phyloP scores from a whole-genome alignment of 2,797 vertebrate genomes.

The Catharus ustulatus region DNA sequence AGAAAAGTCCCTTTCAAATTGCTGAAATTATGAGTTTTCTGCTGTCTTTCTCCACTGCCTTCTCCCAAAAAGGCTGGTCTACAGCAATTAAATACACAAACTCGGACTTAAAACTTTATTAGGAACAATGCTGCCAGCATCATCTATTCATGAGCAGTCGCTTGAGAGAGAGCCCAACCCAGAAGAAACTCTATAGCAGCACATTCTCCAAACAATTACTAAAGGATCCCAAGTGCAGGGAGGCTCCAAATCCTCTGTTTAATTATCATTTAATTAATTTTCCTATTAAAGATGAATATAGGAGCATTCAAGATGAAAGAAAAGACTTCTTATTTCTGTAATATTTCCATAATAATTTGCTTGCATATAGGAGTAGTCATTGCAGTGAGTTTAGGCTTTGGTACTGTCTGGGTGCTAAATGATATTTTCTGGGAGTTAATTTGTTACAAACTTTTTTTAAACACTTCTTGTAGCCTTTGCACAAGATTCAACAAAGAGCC shows the following conservation, averaged over 20 bases:
- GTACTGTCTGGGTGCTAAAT: background rate
- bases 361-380: background rate
- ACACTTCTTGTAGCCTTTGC: background rate
- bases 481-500: constrained; percentile 42
- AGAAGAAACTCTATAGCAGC: constrained; percentile 3
- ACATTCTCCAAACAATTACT: background rate
- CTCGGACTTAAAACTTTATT: background rate
- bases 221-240: background rate
- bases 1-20: background rate
- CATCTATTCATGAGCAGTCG: constrained; percentile 34
- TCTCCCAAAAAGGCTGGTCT: background rate
- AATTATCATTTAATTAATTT: background rate
- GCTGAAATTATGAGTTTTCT: background rate
- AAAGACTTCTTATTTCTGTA: background rate
- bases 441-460: background rate
- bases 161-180: background rate
- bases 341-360: background rate
- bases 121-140: constrained; percentile 8
- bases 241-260: background rate
- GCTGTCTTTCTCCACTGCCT: background rate
- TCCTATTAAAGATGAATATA: background rate
- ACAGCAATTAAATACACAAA: background rate
- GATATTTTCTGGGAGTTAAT: background rate
- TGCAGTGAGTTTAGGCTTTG: background rate
- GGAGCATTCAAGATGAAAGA: background rate